Evolutionary conservation across 2,888 invertebrate genomes (phyloP).

Genomic region (Prostheceraeus crozeri): DNA sequence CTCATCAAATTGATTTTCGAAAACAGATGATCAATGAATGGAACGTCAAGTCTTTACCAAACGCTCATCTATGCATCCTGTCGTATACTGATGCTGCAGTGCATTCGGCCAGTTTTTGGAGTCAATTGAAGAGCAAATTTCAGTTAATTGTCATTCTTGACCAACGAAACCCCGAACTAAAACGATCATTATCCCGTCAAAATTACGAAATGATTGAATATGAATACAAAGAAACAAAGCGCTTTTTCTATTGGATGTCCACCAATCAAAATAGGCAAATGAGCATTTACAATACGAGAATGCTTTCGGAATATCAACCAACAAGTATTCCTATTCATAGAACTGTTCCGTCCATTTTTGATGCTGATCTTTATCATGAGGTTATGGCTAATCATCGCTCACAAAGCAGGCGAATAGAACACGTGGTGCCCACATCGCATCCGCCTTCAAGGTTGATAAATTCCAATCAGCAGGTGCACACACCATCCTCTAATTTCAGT

Average conservation of each 20-base stretch:
- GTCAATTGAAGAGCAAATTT: not conserved
- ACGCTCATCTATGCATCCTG: constrained; percentile 23
- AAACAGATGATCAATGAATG: not conserved
- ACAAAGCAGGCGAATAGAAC: too few relatives aligned
- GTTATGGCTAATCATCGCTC: too few relatives aligned
- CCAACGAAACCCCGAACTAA: constrained; percentile 21
- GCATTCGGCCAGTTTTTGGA: constrained; percentile 28
- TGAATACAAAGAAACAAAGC: constrained; percentile 24
- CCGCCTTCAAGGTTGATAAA: too few relatives aligned
- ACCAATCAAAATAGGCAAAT: too few relatives aligned
- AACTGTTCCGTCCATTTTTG: too few relatives aligned
- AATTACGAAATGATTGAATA: constrained; percentile 24
- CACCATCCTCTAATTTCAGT: too few relatives aligned
- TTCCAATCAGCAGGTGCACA: too few relatives aligned
- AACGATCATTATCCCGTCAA: constrained; percentile 14
- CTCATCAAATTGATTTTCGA: not conserved
- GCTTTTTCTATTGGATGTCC: constrained; percentile 28
- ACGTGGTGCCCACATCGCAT: too few relatives aligned
- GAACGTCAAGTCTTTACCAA: constrained; percentile 21
- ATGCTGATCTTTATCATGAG: too few relatives aligned
- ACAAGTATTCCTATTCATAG: too few relatives aligned
- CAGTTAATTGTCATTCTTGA: constrained; percentile 27
- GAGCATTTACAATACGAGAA: too few relatives aligned
- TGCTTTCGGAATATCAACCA: too few relatives aligned
- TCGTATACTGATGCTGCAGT: constrained; percentile 32